Conservation (phyloP, 2,888 invertebrate species). For the Cartodere bifasciata region DNA sequence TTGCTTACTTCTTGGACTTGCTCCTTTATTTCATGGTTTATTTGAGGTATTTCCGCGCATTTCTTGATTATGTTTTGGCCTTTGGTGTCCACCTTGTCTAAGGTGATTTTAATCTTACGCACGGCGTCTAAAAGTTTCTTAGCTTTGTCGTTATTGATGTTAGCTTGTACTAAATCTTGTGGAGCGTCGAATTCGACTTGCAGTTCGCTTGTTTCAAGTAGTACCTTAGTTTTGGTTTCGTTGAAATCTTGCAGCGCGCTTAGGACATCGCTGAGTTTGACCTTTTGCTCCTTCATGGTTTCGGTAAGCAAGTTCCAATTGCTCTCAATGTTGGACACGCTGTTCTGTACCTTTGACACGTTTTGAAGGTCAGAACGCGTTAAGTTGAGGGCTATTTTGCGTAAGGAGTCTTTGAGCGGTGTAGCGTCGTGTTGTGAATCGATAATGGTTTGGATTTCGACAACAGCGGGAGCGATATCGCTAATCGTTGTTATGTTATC, state of each 20-base stretch:
- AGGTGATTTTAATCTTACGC: conserved; percentile 57
- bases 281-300: conserved; percentile 58
- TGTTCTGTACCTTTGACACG: conserved; percentile 67
- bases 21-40: conserved; percentile 46
- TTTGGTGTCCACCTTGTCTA: conserved; percentile 69
- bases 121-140: conserved; percentile 64
- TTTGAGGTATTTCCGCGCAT: conserved; percentile 53
- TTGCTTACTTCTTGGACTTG: conserved; percentile 50
- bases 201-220: conserved; percentile 56
- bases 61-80: conserved; percentile 59
- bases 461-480: conserved; percentile 37
- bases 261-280: conserved; percentile 59
- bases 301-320: conserved; percentile 72
- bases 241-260: conserved; percentile 62
- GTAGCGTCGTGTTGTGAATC: conserved; percentile 46
- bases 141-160: conserved; percentile 56
- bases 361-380: conserved; percentile 74
- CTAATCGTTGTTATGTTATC: conserved; percentile 37
- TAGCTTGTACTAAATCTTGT: conserved; percentile 60
- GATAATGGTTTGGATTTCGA: conserved; percentile 39
- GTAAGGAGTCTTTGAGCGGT: conserved; percentile 55
- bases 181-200: conserved; percentile 54
- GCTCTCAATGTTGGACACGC: conserved; percentile 61
- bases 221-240: conserved; percentile 57
- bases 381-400: conserved; percentile 63